Percentiles rank a stretch among this genome's conserved stretches.
These are phyloP conservation scores for Ifrita kowaldi DNA, from an alignment of 2,113 vertebrate species.

Conservation along the genomic window DNA sequence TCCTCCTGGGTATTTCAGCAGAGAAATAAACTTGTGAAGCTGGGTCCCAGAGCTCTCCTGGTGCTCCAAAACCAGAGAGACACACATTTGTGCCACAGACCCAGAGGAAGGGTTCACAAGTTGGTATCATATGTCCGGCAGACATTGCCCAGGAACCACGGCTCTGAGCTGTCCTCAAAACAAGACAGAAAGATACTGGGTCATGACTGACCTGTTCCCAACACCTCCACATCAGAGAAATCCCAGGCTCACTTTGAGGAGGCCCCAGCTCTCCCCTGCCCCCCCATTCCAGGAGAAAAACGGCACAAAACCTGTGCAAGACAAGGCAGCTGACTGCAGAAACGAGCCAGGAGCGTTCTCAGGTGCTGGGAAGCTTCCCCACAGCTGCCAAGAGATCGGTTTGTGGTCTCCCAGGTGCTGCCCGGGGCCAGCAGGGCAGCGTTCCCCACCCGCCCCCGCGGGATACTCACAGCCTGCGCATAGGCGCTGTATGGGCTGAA, in stretches of 20 bases:
- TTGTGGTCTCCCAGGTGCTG: neutral
- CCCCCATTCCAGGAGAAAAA: neutral
- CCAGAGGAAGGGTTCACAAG: neutral
- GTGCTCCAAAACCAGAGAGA: neutral
- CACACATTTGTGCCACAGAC: neutral
- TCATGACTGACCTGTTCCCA: neutral
- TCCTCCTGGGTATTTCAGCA: neutral
- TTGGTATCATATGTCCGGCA: neutral
- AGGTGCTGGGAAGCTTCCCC: neutral
- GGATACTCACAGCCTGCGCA: constrained; percentile 93
- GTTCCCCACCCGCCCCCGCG: neutral
- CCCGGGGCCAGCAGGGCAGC: neutral
- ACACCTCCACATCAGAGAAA: neutral
- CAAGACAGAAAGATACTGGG: neutral
- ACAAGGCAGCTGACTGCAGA: neutral
- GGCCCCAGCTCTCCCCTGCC: neutral
- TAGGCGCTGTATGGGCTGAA: constrained; percentile 98
- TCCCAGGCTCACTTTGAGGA: neutral
- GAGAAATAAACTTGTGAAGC: neutral
- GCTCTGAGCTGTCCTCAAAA: neutral
- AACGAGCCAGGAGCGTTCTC: neutral
- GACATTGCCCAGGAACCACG: neutral
- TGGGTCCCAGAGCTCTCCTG: neutral
- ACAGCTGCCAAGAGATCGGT: accelerated
- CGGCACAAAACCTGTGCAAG: neutral